Percentiles rank a stretch among this genome's conserved stretches.
phyloP scores from a whole-genome alignment of 2,113 vertebrate species.

The Willisornis vidua region DNA sequence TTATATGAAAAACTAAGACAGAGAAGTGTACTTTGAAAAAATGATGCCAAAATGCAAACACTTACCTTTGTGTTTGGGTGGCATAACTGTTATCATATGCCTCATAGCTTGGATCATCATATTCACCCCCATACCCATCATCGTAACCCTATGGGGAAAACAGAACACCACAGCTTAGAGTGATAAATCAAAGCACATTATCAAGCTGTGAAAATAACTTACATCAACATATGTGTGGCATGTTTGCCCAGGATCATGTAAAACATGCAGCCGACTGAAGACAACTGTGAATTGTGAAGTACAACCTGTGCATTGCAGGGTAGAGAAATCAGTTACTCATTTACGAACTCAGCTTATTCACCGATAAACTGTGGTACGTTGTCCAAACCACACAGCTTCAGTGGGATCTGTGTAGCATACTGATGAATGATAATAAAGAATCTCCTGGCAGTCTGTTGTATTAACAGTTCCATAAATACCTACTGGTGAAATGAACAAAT shows the following conservation, averaged over 20 bases:
- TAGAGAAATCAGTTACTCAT: conserved; percentile 40
- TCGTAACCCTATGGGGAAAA: conserved; percentile 85
- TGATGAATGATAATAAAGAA: conserved; percentile 46
- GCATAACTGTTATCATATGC: conserved; percentile 89
- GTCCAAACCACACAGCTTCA: not conserved
- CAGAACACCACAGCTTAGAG: not conserved
- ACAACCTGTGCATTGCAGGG: not conserved
- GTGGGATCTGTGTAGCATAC: conserved; percentile 39
- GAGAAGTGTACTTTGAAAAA: not conserved
- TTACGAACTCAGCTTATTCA: conserved; percentile 52
- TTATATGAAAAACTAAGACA: not conserved
- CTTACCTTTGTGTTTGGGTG: conserved; percentile 91
- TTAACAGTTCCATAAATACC: conserved; percentile 40
- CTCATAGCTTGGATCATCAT: conserved; percentile 92
- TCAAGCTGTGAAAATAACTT: not conserved
- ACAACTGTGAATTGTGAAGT: not conserved
- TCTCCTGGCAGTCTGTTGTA: conserved; percentile 57
- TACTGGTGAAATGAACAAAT: conserved; percentile 14
- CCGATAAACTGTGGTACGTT: not conserved
- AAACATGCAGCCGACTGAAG: not conserved
- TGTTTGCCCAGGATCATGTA: not conserved
- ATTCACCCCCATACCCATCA: conserved; percentile 93
- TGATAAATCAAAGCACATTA: not conserved
- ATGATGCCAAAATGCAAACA: not conserved
- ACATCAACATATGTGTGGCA: not conserved